These are phyloP conservation scores for Globodera ellingtonae DNA, from an alignment of 1,140 invertebrate species.

Conservation along the genomic window DNA sequence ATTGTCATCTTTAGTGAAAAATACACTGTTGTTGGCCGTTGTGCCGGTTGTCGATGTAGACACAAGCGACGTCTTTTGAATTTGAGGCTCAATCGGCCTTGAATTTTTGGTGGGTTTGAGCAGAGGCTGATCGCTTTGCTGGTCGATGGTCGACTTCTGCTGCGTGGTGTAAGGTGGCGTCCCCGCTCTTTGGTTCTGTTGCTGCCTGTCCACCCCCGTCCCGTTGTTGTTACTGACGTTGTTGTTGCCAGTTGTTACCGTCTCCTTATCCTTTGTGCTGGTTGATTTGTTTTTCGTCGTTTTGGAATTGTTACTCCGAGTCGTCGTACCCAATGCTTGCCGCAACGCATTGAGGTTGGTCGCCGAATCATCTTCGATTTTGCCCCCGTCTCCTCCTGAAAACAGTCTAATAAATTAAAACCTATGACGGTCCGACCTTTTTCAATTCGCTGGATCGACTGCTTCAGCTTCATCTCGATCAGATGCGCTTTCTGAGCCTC, in stretches of 20 bases:
- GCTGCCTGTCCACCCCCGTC: conserved; percentile 10
- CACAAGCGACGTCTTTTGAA: neutral
- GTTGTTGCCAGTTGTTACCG: conserved; percentile 32
- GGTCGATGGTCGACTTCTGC: conserved; percentile 12
- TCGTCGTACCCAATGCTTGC: conserved; percentile 49
- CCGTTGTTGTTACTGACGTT: conserved; percentile 23
- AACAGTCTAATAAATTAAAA: conserved; percentile 34
- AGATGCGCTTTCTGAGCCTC: conserved; percentile 58
- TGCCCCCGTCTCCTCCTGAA: conserved; percentile 43
- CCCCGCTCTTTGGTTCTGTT: conserved; percentile 22
- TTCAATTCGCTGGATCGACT: conserved; percentile 63
- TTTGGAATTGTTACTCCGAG: conserved; percentile 33
- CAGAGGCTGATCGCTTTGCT: conserved; percentile 1
- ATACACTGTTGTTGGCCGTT: neutral
- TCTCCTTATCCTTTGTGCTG: conserved; percentile 31
- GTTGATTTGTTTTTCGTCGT: conserved; percentile 31
- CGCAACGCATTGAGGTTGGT: conserved; percentile 50
- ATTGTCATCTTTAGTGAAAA: neutral
- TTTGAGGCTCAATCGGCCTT: conserved; percentile 7
- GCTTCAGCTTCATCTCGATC: conserved; percentile 62
- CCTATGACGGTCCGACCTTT: conserved; percentile 52
- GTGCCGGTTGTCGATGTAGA: neutral
- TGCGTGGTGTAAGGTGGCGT: conserved; percentile 21
- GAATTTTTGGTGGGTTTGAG: conserved; percentile 9
- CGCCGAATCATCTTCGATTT: conserved; percentile 43